A percentile compares a stretch with the other conserved stretches of the same genome.
Evolutionary conservation across 2,113 vertebrate species (phyloP).

Genomic region (Seriola aureovittata): DNA sequence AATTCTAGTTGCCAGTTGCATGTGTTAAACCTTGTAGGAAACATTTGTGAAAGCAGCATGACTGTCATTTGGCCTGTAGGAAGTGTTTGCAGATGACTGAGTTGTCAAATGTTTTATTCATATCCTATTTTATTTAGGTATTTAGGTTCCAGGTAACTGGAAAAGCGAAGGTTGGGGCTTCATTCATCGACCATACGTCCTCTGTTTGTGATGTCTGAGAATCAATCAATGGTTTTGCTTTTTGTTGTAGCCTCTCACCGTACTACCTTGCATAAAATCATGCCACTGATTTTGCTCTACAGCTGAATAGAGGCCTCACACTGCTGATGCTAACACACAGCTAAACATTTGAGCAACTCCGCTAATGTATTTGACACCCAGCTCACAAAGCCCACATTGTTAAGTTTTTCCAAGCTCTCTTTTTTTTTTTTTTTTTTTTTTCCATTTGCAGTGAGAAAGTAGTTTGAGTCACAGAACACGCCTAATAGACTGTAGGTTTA

Average conservation of each 20-base stretch:
- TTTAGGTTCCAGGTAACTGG: constrained; percentile 11
- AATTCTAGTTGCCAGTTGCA: background rate
- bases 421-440: background rate
- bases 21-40: background rate
- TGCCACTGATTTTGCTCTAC: constrained; percentile 24
- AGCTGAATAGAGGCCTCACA: constrained; percentile 29
- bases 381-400: constrained; percentile 34
- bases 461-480: constrained; percentile 30
- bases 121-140: background rate
- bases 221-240: background rate
- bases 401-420: constrained; percentile 5
- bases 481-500: constrained; percentile 32
- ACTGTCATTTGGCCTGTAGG: background rate
- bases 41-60: background rate
- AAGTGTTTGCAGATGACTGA: background rate
- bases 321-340: constrained; percentile 70
- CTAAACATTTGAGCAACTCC: constrained; percentile 30
- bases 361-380: constrained; percentile 49
- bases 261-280: constrained; percentile 40
- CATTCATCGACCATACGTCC: background rate
- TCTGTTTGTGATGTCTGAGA: background rate
- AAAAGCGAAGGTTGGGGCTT: background rate
- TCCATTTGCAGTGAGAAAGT: constrained; percentile 18
- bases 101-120: background rate
- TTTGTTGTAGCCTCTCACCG: constrained; percentile 2